A percentile compares a stretch with the other conserved stretches of the same genome.
These are phyloP conservation scores for Drosophila kurseongensis DNA, from an alignment of 1,140 invertebrate genomes.

Conservation along the genomic window DNA sequence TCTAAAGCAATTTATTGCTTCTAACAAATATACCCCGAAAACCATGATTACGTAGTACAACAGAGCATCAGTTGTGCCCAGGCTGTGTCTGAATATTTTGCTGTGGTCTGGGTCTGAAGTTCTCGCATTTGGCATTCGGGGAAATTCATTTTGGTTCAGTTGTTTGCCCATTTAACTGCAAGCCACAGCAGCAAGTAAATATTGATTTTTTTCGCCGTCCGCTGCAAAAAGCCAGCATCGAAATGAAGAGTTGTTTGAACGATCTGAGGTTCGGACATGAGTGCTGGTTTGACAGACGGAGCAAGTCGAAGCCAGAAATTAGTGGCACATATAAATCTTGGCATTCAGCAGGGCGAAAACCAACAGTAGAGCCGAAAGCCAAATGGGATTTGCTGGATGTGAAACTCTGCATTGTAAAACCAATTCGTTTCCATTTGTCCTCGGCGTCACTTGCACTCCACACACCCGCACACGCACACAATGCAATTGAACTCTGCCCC, in stretches of 20 bases:
- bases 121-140: slow-evolving; percentile 5
- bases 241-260: slow-evolving; percentile 39
- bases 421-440: slow-evolving; percentile 72
- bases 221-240: slow-evolving; percentile 32
- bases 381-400: slow-evolving; percentile 56
- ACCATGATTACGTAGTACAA: neutral
- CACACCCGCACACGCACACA: slow-evolving; percentile 11
- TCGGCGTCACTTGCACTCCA: slow-evolving; percentile 46
- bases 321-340: slow-evolving; percentile 36
- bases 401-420: slow-evolving; percentile 60
- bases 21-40: neutral
- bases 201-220: slow-evolving; percentile 62
- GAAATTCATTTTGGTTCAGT: slow-evolving; percentile 52
- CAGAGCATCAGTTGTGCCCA: slow-evolving; percentile 8
- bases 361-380: slow-evolving; percentile 20
- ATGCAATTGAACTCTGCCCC: slow-evolving; percentile 61
- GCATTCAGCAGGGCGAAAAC: slow-evolving; percentile 23
- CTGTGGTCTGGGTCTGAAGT: slow-evolving; percentile 24
- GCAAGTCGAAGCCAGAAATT: slow-evolving; percentile 35
- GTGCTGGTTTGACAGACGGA: slow-evolving; percentile 17
- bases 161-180: slow-evolving; percentile 66
- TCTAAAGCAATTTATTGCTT: no score
- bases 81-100: slow-evolving; percentile 48
- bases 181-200: slow-evolving; percentile 54
- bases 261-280: slow-evolving; percentile 26